Evolutionary conservation across 2,797 vertebrate species (phyloP), one percentile per base, ranked within the genome.

Genomic region (Borostomias antarcticus): DNA sequence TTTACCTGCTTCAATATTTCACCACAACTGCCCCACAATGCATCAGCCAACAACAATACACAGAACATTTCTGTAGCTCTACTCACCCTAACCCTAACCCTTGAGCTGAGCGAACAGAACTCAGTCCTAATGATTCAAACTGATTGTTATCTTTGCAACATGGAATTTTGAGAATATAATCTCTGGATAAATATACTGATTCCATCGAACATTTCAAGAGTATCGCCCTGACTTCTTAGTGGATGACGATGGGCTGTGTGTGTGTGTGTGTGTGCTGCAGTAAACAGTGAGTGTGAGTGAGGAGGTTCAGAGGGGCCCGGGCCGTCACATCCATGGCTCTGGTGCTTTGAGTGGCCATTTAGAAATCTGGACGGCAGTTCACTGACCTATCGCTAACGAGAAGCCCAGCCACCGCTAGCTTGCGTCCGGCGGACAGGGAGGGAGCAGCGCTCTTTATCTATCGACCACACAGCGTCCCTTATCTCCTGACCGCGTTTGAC

Each of bases 361-460:
- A 75, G 58, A 88, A 88, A 91, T 90, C 72, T 90, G 88, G 66
- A 72, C 86, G 86, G 88, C 87, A 85, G 89, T 86, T 91, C 87
- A 82, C 66, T 89, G 90, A 91, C 90, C 88, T 88, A 80, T 69
- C 71, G 79, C 86, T 90, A 90, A 91, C 73, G 58, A 86, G 84
- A 75, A 72, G 77, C 70, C 69, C 23, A 60, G 59, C 77, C 48
- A 53, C 29, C 53, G 52, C 47, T 40, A 13, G 35, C 65, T 9
- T 10, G 13, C 63, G n/a, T 60, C 50, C 57, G 32, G 59, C 35
- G 26, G 68, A 72, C 80, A 76, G 69, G 17, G 45, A 86, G 81
- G n/a, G 73, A 84, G 80, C 50, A 60, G 66, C 64, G 72, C 57
- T 74, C 81, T 81, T 85, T 88, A 86, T 85, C 85, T 75, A 62